Evolutionary conservation across 1,140 invertebrate genomes (phyloP).

Genomic region (Cheumatopsyche charites): DNA sequence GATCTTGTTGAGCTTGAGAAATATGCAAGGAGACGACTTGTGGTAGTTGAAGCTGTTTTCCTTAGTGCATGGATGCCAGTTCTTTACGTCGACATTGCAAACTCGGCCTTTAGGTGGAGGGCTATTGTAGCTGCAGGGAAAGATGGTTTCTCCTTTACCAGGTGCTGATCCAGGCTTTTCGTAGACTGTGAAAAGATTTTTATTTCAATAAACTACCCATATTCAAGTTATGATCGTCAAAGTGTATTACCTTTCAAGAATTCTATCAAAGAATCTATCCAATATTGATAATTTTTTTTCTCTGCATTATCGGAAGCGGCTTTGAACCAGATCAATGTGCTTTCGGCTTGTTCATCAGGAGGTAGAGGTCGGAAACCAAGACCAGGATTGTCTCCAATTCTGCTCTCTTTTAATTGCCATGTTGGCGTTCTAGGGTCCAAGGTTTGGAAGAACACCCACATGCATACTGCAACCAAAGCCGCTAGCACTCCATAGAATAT

Average conservation of each 20-base stretch:
- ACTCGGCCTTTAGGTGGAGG: conserved; percentile 69
- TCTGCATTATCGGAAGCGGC: conserved; percentile 66
- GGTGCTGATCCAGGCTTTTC: conserved; percentile 69
- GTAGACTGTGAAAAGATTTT: conserved; percentile 64
- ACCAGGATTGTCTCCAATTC: conserved; percentile 92
- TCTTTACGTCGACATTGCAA: conserved; percentile 73
- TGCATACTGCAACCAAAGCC: conserved; percentile 85
- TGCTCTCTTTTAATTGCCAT: conserved; percentile 79
- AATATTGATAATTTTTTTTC: conserved; percentile 71
- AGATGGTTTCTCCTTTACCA: conserved; percentile 70
- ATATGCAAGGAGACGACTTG: conserved; percentile 79
- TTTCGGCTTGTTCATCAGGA: conserved; percentile 80
- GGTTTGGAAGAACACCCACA: conserved; percentile 91
- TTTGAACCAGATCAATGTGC: conserved; percentile 92
- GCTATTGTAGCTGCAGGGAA: conserved; percentile 68
- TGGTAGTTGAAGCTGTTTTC: conserved; percentile 76
- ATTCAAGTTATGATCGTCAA: neutral
- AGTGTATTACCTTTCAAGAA: conserved; percentile 73
- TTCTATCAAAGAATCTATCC: conserved; percentile 73
- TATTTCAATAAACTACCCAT: neutral
- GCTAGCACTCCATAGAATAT: conserved; percentile 88
- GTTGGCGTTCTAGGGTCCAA: conserved; percentile 85
- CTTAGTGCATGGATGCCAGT: conserved; percentile 69
- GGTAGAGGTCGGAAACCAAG: conserved; percentile 91
- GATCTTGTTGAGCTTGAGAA: conserved; percentile 83